These are phyloP conservation scores for Turdus rufiventris DNA, from an alignment of 2,113 vertebrate genomes.

Conservation along the genomic window DNA sequence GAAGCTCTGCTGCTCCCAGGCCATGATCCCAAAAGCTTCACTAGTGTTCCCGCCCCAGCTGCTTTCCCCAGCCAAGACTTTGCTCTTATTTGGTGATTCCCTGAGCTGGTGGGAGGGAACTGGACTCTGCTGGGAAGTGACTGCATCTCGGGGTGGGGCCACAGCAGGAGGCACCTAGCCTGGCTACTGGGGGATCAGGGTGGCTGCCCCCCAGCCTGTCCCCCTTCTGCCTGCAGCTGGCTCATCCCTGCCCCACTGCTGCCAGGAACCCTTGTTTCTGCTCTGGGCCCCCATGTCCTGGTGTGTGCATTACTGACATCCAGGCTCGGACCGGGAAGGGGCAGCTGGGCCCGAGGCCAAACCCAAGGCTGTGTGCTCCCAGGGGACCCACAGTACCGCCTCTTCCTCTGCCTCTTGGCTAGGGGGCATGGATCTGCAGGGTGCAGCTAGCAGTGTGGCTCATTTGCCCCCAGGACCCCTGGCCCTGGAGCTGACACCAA, in stretches of 20 bases:
- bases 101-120: conserved; percentile 37
- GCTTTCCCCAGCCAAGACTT: background rate
- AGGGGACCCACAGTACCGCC: background rate
- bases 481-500: background rate
- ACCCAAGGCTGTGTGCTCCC: background rate
- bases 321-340: background rate
- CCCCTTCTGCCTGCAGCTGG: background rate
- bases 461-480: background rate
- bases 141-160: conserved; percentile 46
- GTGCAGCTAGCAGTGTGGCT: accelerated
- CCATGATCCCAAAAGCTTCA: background rate
- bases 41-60: conserved; percentile 21
- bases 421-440: background rate
- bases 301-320: background rate
- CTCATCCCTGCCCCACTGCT: background rate
- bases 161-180: background rate
- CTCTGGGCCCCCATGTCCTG: accelerated
- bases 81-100: conserved; percentile 69
- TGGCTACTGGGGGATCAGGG: accelerated
- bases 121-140: conserved; percentile 29
- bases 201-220: background rate
- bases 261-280: background rate
- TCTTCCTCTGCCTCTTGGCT: background rate
- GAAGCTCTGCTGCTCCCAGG: background rate
- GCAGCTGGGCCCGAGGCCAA: background rate